A percentile compares a stretch with the other conserved stretches of the same genome.
Evolutionary conservation across 2,888 invertebrate species (phyloP).

Genomic region (Petrolisthes cinctipes): DNA sequence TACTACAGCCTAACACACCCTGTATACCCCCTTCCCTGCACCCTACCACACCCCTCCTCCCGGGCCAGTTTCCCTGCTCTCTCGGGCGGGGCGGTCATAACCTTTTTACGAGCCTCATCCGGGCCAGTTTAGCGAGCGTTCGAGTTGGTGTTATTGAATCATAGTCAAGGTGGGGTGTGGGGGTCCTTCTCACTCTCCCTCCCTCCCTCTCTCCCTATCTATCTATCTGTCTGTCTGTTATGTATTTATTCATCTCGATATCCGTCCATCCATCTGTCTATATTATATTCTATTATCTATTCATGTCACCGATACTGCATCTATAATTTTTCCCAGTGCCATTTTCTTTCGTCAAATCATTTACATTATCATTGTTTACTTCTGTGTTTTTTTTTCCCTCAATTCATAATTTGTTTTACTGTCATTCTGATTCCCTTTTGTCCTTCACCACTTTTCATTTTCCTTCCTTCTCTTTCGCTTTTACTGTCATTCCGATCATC

Average conservation of each 20-base stretch:
- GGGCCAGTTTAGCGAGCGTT: constrained; percentile 58
- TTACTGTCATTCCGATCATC: background rate
- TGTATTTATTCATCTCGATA: background rate
- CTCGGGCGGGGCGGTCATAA: constrained; percentile 53
- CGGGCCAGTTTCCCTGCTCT: background rate
- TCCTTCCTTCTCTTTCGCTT: background rate
- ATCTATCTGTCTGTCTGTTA: background rate
- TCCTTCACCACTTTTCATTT: background rate
- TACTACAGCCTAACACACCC: background rate
- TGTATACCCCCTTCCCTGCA: no score
- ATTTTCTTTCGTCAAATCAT: background rate
- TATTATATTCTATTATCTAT: background rate
- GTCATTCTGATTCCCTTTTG: background rate
- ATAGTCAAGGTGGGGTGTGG: constrained; percentile 48
- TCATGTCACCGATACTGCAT: no score
- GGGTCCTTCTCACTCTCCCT: constrained; percentile 42
- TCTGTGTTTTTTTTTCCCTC: background rate
- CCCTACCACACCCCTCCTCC: no score
- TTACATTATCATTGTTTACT: background rate
- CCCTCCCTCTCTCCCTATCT: constrained; percentile 10
- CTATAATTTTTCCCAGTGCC: background rate
- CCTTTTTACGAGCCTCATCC: constrained; percentile 59
- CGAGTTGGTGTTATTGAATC: constrained; percentile 62
- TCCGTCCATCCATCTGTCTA: background rate
- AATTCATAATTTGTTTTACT: background rate